These are phyloP conservation scores for Percopsis omiscomaycus DNA, from an alignment of 2,797 vertebrate species.

Conservation along the genomic window DNA sequence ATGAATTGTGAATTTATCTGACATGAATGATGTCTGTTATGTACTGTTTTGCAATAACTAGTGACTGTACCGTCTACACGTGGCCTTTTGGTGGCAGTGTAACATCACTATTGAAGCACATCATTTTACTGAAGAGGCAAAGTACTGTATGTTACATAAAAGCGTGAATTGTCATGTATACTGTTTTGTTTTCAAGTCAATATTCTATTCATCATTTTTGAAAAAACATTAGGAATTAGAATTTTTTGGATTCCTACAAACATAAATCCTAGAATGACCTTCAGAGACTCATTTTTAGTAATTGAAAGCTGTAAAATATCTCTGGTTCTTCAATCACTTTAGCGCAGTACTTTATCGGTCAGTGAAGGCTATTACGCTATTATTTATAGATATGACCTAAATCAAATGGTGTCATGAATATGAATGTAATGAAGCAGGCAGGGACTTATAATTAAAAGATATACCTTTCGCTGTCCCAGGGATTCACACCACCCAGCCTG, in stretches of 20 bases:
- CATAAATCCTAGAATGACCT: slow-evolving; percentile 7
- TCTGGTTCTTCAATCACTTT: background rate
- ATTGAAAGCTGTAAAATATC: slow-evolving; percentile 6
- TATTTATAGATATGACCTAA: slow-evolving; percentile 9
- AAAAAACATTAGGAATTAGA: background rate
- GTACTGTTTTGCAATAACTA: no score
- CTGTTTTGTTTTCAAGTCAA: background rate
- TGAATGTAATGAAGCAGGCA: background rate
- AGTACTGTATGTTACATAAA: background rate
- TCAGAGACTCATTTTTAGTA: slow-evolving; percentile 7
- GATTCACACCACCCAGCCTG: background rate
- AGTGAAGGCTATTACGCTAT: background rate
- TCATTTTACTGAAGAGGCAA: background rate
- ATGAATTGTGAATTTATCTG: no score
- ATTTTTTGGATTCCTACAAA: background rate
- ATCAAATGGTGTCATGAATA: slow-evolving; percentile 10
- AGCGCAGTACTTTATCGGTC: slow-evolving; percentile 3
- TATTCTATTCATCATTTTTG: background rate
- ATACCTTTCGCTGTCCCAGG: background rate
- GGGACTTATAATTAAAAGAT: slow-evolving; percentile 4
- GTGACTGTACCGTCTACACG: background rate
- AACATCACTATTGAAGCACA: background rate
- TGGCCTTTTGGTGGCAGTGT: slow-evolving; percentile 13
- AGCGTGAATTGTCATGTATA: background rate
- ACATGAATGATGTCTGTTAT: no score